A percentile compares a stretch with the other conserved stretches of the same genome.
These are phyloP conservation scores for Drosophila hawaiiensis DNA, from an alignment of 2,888 invertebrate species.

Conservation along the genomic window DNA sequence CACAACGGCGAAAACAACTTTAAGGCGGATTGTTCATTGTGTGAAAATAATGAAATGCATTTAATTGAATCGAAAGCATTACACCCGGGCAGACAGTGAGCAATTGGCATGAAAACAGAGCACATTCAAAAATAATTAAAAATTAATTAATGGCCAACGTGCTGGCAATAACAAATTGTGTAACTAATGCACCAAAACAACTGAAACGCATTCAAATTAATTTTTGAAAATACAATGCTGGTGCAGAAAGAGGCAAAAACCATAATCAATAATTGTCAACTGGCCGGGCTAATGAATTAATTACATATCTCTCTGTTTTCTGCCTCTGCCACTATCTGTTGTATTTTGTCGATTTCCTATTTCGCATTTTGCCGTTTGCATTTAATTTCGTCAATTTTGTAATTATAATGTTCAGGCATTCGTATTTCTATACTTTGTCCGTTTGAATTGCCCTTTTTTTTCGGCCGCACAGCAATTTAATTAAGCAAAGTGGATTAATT, in stretches of 20 bases:
- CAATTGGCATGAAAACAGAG: constrained; percentile 63
- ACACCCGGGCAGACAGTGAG: constrained; percentile 49
- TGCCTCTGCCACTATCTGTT: neutral
- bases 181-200: constrained; percentile 56
- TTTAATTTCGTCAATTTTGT: constrained; percentile 57
- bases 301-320: constrained; percentile 55
- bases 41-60: constrained; percentile 46
- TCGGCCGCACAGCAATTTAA: constrained; percentile 76
- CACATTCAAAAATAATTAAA: constrained; percentile 74
- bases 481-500: constrained; percentile 84
- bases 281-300: constrained; percentile 77
- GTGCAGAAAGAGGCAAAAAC: constrained; percentile 34
- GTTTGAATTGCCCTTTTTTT: constrained; percentile 18
- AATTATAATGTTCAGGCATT: constrained; percentile 50
- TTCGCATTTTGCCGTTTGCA: constrained; percentile 14
- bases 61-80: constrained; percentile 65
- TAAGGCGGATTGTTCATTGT: constrained; percentile 16
- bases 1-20: constrained; percentile 22
- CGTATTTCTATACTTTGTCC: constrained; percentile 26
- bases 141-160: constrained; percentile 60
- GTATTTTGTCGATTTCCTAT: constrained; percentile 5
- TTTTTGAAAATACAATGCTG: constrained; percentile 31
- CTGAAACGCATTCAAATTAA: constrained; percentile 58
- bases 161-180: constrained; percentile 50
- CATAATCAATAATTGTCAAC: constrained; percentile 82